Evolutionary conservation across 2,797 vertebrate species (phyloP).

Genomic region (Gambelia wislizenii): DNA sequence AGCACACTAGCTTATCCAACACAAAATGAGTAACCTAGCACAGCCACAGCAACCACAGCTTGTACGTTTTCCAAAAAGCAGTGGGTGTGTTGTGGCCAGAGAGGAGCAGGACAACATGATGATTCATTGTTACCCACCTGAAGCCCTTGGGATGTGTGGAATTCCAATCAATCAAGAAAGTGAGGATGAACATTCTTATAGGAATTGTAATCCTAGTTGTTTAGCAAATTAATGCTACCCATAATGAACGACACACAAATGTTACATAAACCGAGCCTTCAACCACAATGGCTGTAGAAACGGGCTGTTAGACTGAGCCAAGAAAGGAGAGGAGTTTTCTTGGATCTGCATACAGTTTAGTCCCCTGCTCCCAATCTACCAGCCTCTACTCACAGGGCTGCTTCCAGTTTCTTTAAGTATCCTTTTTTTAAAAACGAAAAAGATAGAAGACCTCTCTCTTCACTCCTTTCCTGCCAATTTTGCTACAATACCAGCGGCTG

Average conservation of each 20-base stretch:
- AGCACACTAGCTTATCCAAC: conserved; percentile 13
- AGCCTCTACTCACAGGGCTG: not conserved
- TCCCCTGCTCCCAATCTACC: not conserved
- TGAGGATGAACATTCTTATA: not conserved
- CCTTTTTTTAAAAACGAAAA: not conserved
- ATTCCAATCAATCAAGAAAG: not conserved
- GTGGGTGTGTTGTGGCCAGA: not conserved
- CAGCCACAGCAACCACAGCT: not conserved
- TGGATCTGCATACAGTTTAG: not conserved
- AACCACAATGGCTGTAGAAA: not conserved
- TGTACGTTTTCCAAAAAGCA: not conserved
- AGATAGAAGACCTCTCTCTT: not conserved
- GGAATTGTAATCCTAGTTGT: not conserved
- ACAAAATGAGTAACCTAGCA: conserved; percentile 10
- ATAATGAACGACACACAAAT: not conserved
- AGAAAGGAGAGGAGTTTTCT: not conserved
- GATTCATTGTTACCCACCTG: not conserved
- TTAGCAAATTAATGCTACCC: not conserved
- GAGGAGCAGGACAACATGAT: not conserved
- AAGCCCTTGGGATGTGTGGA: not conserved
- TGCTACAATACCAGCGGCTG: not conserved
- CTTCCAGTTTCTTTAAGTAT: not conserved
- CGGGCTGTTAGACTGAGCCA: not conserved
- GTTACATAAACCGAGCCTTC: not conserved
- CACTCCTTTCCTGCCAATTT: not conserved